Conservation (phyloP, 2,888 invertebrate genomes). For the Reticulitermes lucifugus region DNA sequence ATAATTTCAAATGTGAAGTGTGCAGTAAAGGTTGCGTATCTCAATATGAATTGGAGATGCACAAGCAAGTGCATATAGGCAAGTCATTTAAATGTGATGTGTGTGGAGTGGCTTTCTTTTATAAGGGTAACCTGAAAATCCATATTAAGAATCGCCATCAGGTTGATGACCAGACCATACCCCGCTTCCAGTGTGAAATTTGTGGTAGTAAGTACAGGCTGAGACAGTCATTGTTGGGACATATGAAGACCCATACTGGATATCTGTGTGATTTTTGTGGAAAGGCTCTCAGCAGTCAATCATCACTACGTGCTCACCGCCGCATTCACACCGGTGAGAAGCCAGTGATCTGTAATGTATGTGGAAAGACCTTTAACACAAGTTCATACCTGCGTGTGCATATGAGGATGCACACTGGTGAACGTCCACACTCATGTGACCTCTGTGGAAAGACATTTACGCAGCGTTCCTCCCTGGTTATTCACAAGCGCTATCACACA, state of each 20-base stretch:
- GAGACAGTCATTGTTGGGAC: constrained; percentile 56
- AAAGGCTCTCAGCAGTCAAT: constrained; percentile 54
- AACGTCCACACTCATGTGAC: constrained; percentile 64
- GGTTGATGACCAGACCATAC: constrained; percentile 56
- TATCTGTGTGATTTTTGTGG: constrained; percentile 52
- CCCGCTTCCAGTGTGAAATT: constrained; percentile 57
- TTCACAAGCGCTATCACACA: constrained; percentile 48
- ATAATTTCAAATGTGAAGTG: constrained; percentile 39
- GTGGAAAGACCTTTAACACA: constrained; percentile 70
- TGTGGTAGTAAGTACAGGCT: constrained; percentile 58
- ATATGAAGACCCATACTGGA: constrained; percentile 59
- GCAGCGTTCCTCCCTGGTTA: constrained; percentile 45
- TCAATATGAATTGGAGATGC: constrained; percentile 27
- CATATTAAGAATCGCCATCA: constrained; percentile 64
- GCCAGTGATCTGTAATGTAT: constrained; percentile 69
- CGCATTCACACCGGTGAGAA: constrained; percentile 66
- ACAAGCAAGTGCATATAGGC: constrained; percentile 56
- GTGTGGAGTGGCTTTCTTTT: constrained; percentile 66
- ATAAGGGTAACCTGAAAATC: constrained; percentile 67
- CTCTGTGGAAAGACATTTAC: constrained; percentile 67
- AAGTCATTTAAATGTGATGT: constrained; percentile 62
- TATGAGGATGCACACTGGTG: constrained; percentile 64
- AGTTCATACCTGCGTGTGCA: constrained; percentile 67
- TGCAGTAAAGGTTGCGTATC: constrained; percentile 47
- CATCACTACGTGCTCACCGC: constrained; percentile 50